These are phyloP conservation scores for Lamellibrachia satsuma DNA, from an alignment of 2,888 invertebrate species.

Conservation along the genomic window DNA sequence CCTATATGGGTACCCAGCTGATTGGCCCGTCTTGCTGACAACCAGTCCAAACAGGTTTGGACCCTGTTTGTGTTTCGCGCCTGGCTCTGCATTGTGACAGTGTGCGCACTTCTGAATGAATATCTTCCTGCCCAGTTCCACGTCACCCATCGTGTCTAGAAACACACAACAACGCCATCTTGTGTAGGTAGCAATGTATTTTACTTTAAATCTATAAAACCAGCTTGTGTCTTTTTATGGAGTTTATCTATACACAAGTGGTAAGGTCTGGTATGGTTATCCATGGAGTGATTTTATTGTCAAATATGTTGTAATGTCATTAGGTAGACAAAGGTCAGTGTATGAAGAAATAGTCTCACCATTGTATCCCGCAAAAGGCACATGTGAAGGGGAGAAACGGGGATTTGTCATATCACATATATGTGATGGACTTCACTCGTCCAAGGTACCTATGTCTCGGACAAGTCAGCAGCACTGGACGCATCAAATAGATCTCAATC, in stretches of 20 bases:
- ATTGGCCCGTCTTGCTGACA: constrained; percentile 94
- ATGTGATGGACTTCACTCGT: background rate
- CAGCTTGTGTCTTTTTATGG: no score
- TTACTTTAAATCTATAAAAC: no score
- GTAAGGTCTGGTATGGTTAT: no score
- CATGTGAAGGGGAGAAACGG: background rate
- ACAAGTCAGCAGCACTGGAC: background rate
- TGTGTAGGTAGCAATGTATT: background rate
- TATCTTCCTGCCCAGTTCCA: constrained; percentile 93
- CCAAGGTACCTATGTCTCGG: background rate
- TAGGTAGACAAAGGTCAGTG: background rate
- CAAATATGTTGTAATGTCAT: no score
- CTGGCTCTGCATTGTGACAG: constrained; percentile 93
- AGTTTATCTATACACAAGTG: no score
- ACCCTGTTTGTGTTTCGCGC: constrained; percentile 95
- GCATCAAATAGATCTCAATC: background rate
- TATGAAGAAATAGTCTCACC: background rate
- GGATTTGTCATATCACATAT: background rate
- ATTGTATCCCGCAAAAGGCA: background rate
- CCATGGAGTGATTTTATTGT: no score
- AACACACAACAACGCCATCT: constrained; percentile 21
- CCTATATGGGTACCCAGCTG: constrained; percentile 86
- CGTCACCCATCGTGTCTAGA: constrained; percentile 73
- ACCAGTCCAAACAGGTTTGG: constrained; percentile 89
- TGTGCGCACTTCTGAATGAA: constrained; percentile 95